Base-by-base conservation (phyloP, 2,888 invertebrate species). In the Troilus luridus region DNA sequence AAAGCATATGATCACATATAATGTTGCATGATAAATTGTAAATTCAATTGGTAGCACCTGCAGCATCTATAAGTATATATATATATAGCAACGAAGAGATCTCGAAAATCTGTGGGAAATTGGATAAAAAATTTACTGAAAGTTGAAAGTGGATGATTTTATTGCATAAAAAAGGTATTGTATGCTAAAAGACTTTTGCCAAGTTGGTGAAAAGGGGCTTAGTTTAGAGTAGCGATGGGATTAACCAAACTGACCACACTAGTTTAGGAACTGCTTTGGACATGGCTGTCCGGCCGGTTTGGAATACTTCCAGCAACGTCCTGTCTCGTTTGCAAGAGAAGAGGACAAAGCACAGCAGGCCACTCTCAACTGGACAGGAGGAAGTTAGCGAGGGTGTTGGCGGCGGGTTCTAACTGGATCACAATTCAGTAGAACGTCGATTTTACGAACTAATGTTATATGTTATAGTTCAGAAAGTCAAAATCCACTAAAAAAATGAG, bases 311-410 rank as follows among this genome's bases (percentile, higher is more conserved):
- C 85, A 85, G 85, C 21, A n/a, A 14, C 12, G 56, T 54, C 56
- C 56, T 85, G 85, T 85, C 85, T 85, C 10, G 56, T 85, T 85
- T 85, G 85, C 56, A 58, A 85, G 56, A 58, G 56, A 56, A 58
- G 85, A n/a, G 85, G n/a, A 85, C 85, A 85, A 85, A 85, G 85
- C 72, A 67, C 10, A 10, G 24, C 24, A 24, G 12, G 24, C 12
- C 27, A 41, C 72, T 77, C 72, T 77, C 7, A 19, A 27, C 72
- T 41, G 41, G 72, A 77, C 72, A 77, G 72, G 14, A 19, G 41
- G 72, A 77, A 41, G 72, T 17, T 72, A 72, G 72, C 12, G 0
- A 10, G 10, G 59, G 59, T 14, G 10, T 59, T 59, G 59, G 59
- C 41, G 14, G 59, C 10, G 59, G 59, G 14, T 59, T n/a, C 59